These are phyloP conservation scores for Sipha flava DNA, from an alignment of 1,140 invertebrate genomes.

Conservation along the genomic window DNA sequence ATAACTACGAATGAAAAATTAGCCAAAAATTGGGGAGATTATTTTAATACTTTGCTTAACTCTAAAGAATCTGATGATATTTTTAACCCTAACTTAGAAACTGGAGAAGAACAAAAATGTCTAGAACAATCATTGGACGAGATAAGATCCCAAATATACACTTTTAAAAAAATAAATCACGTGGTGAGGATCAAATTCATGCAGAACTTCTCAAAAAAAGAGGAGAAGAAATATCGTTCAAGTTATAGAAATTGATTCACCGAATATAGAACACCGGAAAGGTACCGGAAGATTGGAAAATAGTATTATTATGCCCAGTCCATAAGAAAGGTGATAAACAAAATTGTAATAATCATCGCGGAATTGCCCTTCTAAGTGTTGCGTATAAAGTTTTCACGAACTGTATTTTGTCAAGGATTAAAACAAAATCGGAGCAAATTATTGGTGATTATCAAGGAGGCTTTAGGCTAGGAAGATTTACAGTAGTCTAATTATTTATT, in stretches of 20 bases:
- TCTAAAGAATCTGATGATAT: background rate
- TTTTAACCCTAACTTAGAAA: background rate
- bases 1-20: too few species aligned
- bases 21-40: background rate
- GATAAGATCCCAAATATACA: conserved; percentile 19
- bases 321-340: conserved; percentile 35
- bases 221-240: background rate
- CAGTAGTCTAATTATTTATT: too few species aligned
- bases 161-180: too few species aligned
- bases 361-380: conserved; percentile 20
- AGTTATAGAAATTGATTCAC: conserved; percentile 23
- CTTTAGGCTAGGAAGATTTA: too few species aligned
- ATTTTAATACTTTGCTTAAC: too few species aligned
- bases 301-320: conserved; percentile 33
- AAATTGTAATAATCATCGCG: conserved; percentile 12
- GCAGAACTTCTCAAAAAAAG: conserved; percentile 35
- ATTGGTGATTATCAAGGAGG: too few species aligned
- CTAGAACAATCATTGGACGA: background rate
- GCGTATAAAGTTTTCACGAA: too few species aligned
- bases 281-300: conserved; percentile 36
- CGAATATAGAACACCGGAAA: conserved; percentile 30
- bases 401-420: too few species aligned
- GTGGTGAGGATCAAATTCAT: conserved; percentile 26
- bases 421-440: too few species aligned
- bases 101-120: background rate